Conservation (phyloP, 2,113 vertebrate genomes). For the Calyptomena viridis region DNA sequence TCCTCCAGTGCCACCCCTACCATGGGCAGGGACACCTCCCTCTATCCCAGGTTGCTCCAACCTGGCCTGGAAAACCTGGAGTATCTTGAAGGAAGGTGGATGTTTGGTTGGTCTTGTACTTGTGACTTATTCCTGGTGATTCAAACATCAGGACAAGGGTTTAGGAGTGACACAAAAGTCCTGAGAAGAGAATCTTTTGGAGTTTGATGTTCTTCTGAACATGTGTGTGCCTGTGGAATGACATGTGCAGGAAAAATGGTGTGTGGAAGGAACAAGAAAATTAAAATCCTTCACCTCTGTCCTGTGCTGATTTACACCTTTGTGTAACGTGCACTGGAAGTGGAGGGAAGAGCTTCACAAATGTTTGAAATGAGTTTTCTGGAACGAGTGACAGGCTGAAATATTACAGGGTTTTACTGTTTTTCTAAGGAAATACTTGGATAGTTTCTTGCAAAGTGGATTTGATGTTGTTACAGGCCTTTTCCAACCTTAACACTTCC, state of each 20-base stretch:
- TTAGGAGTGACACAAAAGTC: not conserved
- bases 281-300: not conserved
- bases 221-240: not conserved
- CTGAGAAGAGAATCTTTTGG: not conserved
- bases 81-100: not conserved
- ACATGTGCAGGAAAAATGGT: rapidly evolving
- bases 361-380: not conserved
- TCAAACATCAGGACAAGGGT: not conserved
- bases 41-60: not conserved
- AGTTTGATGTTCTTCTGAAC: not conserved
- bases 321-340: too few relatives aligned
- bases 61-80: not conserved
- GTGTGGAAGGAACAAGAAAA: not conserved
- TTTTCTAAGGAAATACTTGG: not conserved
- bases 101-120: not conserved
- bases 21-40: not conserved
- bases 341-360: not conserved
- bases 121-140: not conserved
- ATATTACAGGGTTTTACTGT: not conserved
- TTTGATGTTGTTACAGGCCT: not conserved
- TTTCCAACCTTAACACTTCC: not conserved
- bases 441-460: not conserved
- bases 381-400: not conserved
- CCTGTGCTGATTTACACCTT: not conserved
- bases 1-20: not conserved